Base-by-base conservation (phyloP, 1,140 invertebrate genomes). In the Ridgeia piscesae region DNA sequence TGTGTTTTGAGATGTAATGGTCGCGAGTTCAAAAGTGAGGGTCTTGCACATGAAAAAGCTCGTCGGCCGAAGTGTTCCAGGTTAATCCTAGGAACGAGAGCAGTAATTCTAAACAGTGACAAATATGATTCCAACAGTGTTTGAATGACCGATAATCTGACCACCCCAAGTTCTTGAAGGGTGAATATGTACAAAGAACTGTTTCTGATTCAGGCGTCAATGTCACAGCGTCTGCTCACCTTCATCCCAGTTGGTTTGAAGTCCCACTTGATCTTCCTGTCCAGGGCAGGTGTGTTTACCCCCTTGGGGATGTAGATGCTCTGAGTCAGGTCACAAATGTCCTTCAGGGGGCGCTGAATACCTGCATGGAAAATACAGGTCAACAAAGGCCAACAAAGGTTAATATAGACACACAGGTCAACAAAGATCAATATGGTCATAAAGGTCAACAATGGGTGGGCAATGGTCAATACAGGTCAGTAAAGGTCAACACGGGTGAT, bases 281-380 rank as follows among this genome's bases (percentile, higher is more conserved):
- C 98, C 27, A 99, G 96, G 33, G 98, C 97, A 33, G 99, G 99
- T 91, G 98, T 97, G 95, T 99, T 99, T 1, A 99, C 97, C 96
- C 99, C 99, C 96, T 99, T 99, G 21, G 99, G 99, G 96, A 99
- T 99, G 97, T 99, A 99, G 96, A 99, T 99, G 94, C 98, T 99
- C 94, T 97, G 97, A 0, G 98, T 99, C 88, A 99, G 96, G 94
- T 99, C 98, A 95, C 98, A 97, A 96, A 99, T 99, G 95, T 99
- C 99, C 93, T 99, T 98, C 93, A 99, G 95, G 0, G 99, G 99
- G 95, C 99, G 98, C 96, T 99, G 99, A 95, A 99, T 99, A 97
- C 95, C 95, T 93, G 35, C 42, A 42, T 4, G 42, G 42, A 11
- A 4, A 42, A 42, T 42, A 42, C 4, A 6, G 42, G 4, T 42